Conservation (phyloP, 2,888 invertebrate genomes). For the Noctua comes region DNA sequence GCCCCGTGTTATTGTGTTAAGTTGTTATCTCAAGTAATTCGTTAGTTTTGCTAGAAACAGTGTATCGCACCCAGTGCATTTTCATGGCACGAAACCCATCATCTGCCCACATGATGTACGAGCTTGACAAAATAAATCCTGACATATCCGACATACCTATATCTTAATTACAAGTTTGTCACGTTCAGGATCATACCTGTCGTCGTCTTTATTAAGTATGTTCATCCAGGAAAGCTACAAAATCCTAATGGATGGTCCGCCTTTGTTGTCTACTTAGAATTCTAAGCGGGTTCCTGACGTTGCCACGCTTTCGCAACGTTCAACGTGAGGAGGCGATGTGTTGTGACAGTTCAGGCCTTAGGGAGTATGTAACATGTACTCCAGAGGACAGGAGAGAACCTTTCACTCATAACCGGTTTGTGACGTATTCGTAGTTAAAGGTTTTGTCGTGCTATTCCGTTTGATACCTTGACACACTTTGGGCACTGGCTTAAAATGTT, state of each 20-base stretch:
- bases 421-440: not conserved
- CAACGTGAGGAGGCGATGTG: not conserved
- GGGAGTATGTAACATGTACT: slow-evolving; percentile 4
- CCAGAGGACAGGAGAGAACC: not conserved
- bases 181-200: slow-evolving; percentile 5
- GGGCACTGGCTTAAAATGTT: too few relatives aligned
- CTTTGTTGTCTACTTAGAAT: slow-evolving; percentile 46
- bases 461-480: not conserved
- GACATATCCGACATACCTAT: too few relatives aligned
- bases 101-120: too few relatives aligned
- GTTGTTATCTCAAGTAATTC: too few relatives aligned
- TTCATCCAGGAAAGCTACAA: slow-evolving; percentile 37
- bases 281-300: slow-evolving; percentile 18
- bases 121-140: too few relatives aligned
- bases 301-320: slow-evolving; percentile 15
- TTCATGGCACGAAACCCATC: too few relatives aligned
- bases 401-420: slow-evolving; percentile 26
- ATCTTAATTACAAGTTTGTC: not conserved
- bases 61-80: too few relatives aligned
- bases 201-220: slow-evolving; percentile 1
- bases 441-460: not conserved
- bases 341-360: slow-evolving; percentile 21
- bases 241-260: slow-evolving; percentile 30
- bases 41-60: too few relatives aligned
- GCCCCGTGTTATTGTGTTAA: too few relatives aligned